Conservation (phyloP, 1,140 invertebrate species). For the Drosophila oshimai region DNA sequence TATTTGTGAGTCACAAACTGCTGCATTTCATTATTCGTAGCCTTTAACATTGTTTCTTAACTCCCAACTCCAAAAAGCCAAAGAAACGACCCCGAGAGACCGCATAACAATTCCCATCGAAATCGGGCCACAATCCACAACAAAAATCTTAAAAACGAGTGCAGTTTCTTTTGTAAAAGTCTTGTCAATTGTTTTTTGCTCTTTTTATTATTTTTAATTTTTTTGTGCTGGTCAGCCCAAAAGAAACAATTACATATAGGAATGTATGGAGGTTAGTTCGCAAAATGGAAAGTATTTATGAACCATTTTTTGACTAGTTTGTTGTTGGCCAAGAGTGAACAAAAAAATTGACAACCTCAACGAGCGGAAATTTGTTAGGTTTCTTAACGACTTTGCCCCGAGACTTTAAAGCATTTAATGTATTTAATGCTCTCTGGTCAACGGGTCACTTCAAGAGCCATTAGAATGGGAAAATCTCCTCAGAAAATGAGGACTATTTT, state of each 20-base stretch:
- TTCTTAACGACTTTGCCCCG: conserved; percentile 9
- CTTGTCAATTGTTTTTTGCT: conserved; percentile 26
- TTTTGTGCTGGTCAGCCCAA: conserved; percentile 3
- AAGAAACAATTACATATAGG: conserved; percentile 6
- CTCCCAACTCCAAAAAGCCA: no score
- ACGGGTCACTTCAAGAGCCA: not conserved
- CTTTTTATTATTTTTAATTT: conserved; percentile 22
- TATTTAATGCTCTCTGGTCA: not conserved
- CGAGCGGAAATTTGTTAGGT: conserved; percentile 1
- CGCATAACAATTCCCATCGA: conserved; percentile 10
- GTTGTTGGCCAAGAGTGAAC: not conserved
- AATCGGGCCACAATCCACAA: conserved; percentile 32
- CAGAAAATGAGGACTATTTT: not conserved
- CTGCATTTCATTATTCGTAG: not conserved
- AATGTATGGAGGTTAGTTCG: not conserved
- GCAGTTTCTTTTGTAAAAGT: conserved; percentile 52
- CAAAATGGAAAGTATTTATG: conserved; percentile 57
- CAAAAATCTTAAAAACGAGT: conserved; percentile 25
- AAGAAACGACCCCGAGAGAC: not conserved
- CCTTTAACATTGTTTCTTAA: not conserved
- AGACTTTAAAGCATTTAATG: not conserved
- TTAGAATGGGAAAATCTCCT: not conserved
- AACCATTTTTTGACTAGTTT: conserved; percentile 24
- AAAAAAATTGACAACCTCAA: not conserved
- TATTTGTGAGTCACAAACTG: conserved; percentile 10